phyloP scores from a whole-genome alignment of 2,113 vertebrate genomes.

The Seriola aureovittata region DNA sequence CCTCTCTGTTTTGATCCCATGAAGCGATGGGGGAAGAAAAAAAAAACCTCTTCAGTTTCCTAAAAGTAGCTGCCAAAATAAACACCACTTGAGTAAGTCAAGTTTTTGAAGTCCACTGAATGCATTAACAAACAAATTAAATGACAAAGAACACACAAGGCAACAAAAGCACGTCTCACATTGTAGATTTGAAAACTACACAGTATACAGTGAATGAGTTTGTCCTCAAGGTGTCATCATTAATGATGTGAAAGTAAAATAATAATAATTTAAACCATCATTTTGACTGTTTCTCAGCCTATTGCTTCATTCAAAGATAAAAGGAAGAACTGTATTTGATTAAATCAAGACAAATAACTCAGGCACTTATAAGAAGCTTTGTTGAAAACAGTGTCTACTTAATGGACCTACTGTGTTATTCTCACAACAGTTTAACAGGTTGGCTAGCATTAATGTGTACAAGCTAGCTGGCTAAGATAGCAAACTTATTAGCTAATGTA shows the following conservation, averaged over 20 bases:
- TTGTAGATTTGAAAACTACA: not conserved
- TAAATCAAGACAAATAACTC: not conserved
- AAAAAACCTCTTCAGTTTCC: conserved; percentile 3
- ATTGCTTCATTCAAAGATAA: not conserved
- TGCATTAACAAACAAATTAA: conserved; percentile 6
- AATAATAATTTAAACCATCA: not conserved
- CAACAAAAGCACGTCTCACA: conserved; percentile 11
- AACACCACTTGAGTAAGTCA: conserved; percentile 33
- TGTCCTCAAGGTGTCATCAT: not conserved
- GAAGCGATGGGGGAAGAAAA: not conserved
- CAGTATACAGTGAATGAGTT: not conserved
- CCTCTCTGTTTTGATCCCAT: conserved; percentile 30
- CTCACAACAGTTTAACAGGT: not conserved
- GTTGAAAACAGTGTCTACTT: not conserved
- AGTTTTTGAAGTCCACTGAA: conserved; percentile 19
- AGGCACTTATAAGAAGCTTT: not conserved
- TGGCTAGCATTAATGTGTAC: not conserved
- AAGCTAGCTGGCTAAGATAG: not conserved
- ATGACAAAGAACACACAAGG: conserved; percentile 17
- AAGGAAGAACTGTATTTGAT: not conserved
- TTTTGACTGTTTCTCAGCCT: not conserved
- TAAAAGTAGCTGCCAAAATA: conserved; percentile 47
- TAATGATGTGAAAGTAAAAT: not conserved
- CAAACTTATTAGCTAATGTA: not conserved
- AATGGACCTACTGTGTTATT: not conserved